Base-by-base conservation (phyloP, 2,888 invertebrate species). In the Agrypnus murinus region DNA sequence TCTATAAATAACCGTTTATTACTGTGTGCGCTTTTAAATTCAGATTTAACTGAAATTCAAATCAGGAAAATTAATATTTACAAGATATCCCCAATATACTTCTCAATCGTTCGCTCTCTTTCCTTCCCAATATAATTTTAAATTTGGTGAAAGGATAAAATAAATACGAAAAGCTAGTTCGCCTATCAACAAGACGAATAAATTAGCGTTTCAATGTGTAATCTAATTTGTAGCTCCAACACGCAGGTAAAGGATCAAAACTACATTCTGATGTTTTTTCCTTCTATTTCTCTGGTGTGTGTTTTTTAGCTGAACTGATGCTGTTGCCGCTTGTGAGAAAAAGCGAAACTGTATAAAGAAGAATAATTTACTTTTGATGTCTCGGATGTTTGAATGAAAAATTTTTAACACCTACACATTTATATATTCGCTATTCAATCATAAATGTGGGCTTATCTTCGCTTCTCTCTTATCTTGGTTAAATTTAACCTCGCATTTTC, bases 181-280 rank as follows among this genome's bases (percentile, higher is more conserved):
- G 55, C 43, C n/a, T n/a, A 57, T 58, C 48, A 43, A 53, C 46
- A 59, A 66, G 59, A 60, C 40, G 50, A 48, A 46, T 34, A 59
- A 66, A 66, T 67, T 67, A 67, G 48, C 48, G 46, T 67, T 67
- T 67, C 60, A 67, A 67, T 59, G 53, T 53, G 53, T 53, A 60
- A 59, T 60, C 59, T 53, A 59, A 67, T 67, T 67, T 67, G 60
- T 43, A 66, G 32, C 53, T 38, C 31, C 8, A 55, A 43, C 55
- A 45, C 64, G 64, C 17, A 55, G 55, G 55, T 55, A 17, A 36
- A 55, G 36, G 17, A 55, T 55, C 36, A 36, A 15, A 55, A 14
- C 7, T 9, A 31, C 25, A 25, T 25, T 25, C 5, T 5, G 25
- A 25, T 25, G 25, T 25, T 5, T 25, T 25, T 25, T 25, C 25